Evolutionary conservation across 2,888 invertebrate species (phyloP), one percentile per base, ranked within the genome.

Genomic region (Amiota mariae): DNA sequence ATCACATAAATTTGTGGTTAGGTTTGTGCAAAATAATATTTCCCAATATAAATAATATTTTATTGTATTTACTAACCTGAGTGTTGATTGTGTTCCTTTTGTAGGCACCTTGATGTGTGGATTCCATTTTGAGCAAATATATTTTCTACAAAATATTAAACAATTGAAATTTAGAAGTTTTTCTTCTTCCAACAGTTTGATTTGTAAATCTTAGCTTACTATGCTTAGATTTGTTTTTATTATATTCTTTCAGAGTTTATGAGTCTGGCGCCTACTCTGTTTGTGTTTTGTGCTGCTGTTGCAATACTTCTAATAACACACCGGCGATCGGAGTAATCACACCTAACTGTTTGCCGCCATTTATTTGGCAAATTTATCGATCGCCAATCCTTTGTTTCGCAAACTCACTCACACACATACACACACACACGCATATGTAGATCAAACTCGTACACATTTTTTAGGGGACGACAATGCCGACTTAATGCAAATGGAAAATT

Each of bases 41-140:
- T 36, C 3, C 3, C 3, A 24, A 24, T 24, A 24, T 3, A 24
- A 36, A 24, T 10, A 36, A 36, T n/a, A n/a, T 4, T 36, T 36
- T 18, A 3, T 59, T n/a, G 18, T 1, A 20, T 8, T 59, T 59
- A 75, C 91, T 92, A 91, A 95, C 96, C 87, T 94, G 94, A 1
- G 91, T 91, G 82, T 94, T 95, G 79, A 94, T 93, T 20, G 94
- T 94, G 86, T 93, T 93, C 89, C 95, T 95, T 90, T 97, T 97
- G 90, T 95, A 97, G 11, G 93, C 92, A 70, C 93, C 91, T 79
- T 95, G 91, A 82, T 96, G 93, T 63, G 91, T 91, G 13, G 89
- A 75, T 36, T 89, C 89, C 74, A 86, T 77, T 79, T 87, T 87
- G 67, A 76, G 87, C 81, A 87, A 36, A 36, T 6, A 36, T 36